Base-by-base conservation (phyloP, 2,888 invertebrate genomes). In the Vanessa cardui region DNA sequence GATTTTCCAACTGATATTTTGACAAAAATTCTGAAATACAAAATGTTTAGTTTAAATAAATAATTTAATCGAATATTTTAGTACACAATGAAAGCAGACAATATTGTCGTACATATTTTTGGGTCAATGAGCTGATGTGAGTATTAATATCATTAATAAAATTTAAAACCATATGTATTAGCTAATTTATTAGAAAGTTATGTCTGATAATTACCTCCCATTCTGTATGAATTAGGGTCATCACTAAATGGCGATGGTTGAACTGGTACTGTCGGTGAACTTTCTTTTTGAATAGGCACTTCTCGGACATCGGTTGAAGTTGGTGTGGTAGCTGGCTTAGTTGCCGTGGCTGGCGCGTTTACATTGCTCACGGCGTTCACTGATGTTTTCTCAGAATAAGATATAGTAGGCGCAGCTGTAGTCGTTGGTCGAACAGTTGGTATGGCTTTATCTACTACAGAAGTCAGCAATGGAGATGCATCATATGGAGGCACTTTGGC, bases 1-100 rank as follows among this genome's bases (percentile, higher is more conserved):
- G 94, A 83, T 96, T 96, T 83, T 97, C 97, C 78, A 97, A 93
- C 79, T 95, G 94, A 83, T 97, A 96, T 77, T 94, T 95, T 1
- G 94, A 91, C 69, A 98, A 91, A 86, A 95, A 96, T 85, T 97
- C 97, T 95, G 94, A 79, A 94, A 95, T 87, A 62, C 12, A 20
- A 47, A 44, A 63, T 31, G 15, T 63, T 50, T 31, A 21, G 1
- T 18, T 58, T 49, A 49, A 45, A 1, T 21, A 54, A 52, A 33
- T 18, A 52, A 39, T 39, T 12, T 12, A 39, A 39, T 12, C 12
- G 4, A 39, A 12, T 4, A 12, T 39, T 39, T 39, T 39, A 39
- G 12, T 4, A 39, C 8, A 39, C 9, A 39, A 39, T 9, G 4
- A 9, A 39, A 39, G 39, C 39, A 12, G 39, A 39, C 39, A 12